Percentiles rank a stretch among this genome's conserved stretches.
phyloP scores from a whole-genome alignment of 92 coral and sea anemone species.

The Diadumene lineata region DNA sequence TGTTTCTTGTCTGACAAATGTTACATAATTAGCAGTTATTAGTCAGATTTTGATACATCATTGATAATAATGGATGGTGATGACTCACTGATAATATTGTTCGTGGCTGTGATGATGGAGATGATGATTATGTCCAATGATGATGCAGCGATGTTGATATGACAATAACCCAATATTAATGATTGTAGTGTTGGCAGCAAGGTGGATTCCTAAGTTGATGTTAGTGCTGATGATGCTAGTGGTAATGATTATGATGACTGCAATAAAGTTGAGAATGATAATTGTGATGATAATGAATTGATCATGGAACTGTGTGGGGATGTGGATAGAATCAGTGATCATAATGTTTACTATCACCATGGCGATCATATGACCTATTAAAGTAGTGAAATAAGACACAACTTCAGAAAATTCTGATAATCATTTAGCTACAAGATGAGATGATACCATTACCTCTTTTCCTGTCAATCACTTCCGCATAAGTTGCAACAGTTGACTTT shows the following conservation, averaged over 20 bases:
- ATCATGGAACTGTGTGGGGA: background rate
- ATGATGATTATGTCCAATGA: background rate
- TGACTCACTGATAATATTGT: background rate
- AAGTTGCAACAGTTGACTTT: constrained; percentile 1
- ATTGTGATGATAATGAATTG: background rate
- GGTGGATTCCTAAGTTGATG: too few species aligned
- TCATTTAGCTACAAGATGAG: too few species aligned
- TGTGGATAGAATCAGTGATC: too few species aligned
- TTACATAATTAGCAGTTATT: too few species aligned
- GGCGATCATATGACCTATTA: background rate
- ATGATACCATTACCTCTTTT: background rate
- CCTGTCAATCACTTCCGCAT: constrained; percentile 21
- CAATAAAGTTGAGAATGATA: background rate
- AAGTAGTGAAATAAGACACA: background rate
- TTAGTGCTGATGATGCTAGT: background rate
- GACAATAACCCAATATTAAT: too few species aligned
- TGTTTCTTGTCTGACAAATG: constrained; percentile 3
- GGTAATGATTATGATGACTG: background rate
- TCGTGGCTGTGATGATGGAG: background rate
- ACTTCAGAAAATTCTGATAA: too few species aligned
- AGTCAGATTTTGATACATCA: too few species aligned
- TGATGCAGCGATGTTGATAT: background rate
- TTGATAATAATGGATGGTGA: too few species aligned
- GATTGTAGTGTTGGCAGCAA: too few species aligned
- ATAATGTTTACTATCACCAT: background rate